Conservation (phyloP, 64 coral and sea anemone genomes). For the Montipora efflorescens region DNA sequence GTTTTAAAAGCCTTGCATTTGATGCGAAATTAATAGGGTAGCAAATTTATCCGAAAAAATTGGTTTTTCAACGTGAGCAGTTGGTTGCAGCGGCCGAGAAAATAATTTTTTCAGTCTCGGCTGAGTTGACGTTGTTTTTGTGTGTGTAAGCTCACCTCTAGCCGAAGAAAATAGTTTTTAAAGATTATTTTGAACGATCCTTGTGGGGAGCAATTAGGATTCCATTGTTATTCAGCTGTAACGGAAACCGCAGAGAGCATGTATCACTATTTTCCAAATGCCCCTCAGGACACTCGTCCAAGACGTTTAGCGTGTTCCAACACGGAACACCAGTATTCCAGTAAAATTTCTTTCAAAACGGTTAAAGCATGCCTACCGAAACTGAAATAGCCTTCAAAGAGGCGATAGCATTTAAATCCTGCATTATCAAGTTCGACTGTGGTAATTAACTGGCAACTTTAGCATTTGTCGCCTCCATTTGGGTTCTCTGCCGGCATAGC, state of each 20-base stretch:
- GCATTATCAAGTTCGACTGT: slow-evolving; percentile 32
- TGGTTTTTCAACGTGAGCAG: not conserved
- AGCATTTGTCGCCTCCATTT: not conserved
- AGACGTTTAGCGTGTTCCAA: not conserved
- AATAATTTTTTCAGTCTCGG: not conserved
- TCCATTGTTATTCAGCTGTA: not conserved
- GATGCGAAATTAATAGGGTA: not conserved
- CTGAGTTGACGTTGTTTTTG: not conserved
- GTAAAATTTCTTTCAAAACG: not conserved
- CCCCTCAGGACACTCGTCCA: not conserved
- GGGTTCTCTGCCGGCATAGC: too few relatives aligned
- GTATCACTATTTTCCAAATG: not conserved
- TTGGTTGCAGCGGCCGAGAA: not conserved
- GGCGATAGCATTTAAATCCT: slow-evolving; percentile 14
- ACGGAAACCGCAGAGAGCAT: slow-evolving; percentile 37
- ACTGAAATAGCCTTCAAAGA: slow-evolving; percentile 7
- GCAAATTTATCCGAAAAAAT: not conserved
- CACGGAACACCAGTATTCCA: not conserved
- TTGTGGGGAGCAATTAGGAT: not conserved
- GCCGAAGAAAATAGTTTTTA: not conserved
- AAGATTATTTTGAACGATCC: not conserved
- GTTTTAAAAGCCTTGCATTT: not conserved
- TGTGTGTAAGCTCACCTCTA: not conserved
- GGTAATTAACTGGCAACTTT: not conserved
- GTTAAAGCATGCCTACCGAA: not conserved